phyloP scores from a whole-genome alignment of 2,797 vertebrate species.

The Enteromius paludinosus region DNA sequence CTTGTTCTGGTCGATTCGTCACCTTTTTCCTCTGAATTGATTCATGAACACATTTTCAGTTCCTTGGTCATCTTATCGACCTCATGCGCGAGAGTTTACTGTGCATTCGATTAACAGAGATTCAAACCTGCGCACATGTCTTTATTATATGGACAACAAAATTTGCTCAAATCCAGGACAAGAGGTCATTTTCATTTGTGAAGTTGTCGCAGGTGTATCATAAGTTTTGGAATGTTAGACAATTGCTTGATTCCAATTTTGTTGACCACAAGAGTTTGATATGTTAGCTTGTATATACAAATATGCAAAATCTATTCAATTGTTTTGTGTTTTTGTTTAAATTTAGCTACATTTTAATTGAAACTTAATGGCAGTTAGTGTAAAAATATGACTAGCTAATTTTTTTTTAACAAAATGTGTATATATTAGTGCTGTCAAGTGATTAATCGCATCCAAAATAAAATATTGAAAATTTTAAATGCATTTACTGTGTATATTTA shows the following conservation, averaged over 20 bases:
- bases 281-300: neutral
- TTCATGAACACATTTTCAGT: neutral
- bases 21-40: slow-evolving; percentile 9
- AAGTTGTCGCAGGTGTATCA: neutral
- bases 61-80: neutral
- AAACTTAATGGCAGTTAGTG: neutral
- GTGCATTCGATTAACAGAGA: neutral
- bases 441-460: too few relatives aligned
- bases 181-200: neutral
- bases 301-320: neutral
- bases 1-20: slow-evolving; percentile 14
- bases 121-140: slow-evolving; percentile 4
- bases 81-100: neutral
- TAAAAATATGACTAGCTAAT: neutral
- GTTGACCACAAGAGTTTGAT: neutral
- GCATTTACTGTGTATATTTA: too few relatives aligned
- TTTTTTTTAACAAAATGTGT: neutral
- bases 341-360: neutral
- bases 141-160: neutral
- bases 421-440: too few relatives aligned
- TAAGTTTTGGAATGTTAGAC: neutral
- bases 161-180: neutral
- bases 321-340: neutral
- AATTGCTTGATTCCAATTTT: neutral
- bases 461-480: too few relatives aligned